These are phyloP conservation scores for Grammomys surdaster DNA, from an alignment of 2,113 vertebrate genomes.

Conservation along the genomic window DNA sequence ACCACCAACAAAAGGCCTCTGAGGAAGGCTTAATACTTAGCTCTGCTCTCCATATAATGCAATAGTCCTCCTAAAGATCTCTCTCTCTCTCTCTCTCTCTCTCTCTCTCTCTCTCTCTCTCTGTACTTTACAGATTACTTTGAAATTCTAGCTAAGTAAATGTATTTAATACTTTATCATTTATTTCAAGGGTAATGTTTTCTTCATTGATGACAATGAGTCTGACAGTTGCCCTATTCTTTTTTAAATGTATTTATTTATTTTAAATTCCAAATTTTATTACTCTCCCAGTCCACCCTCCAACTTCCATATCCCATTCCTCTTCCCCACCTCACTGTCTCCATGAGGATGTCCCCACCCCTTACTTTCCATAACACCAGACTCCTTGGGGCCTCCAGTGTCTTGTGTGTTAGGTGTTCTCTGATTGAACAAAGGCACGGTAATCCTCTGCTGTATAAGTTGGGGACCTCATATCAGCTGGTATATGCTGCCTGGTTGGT, in stretches of 20 bases:
- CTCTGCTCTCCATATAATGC: not conserved
- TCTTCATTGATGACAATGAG: not conserved
- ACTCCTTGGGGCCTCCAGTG: too few species aligned
- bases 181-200: not conserved
- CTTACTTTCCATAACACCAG: too few species aligned
- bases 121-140: not conserved
- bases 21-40: not conserved
- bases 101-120: not conserved
- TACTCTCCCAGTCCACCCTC: too few species aligned
- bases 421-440: too few species aligned
- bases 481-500: too few species aligned
- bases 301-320: too few species aligned
- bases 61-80: not conserved
- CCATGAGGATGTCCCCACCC: too few species aligned
- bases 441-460: too few species aligned
- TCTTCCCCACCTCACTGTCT: too few species aligned
- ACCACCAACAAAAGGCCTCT: not conserved
- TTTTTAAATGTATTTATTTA: not conserved
- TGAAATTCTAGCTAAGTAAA: slow-evolving; percentile 32
- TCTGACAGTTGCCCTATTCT: not conserved
- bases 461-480: too few species aligned
- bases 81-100: not conserved
- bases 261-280: too few species aligned
- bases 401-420: too few species aligned
- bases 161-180: not conserved